Evolutionary conservation across 2,113 vertebrate genomes (phyloP).

Genomic region (Apistogramma diplotaenia): DNA sequence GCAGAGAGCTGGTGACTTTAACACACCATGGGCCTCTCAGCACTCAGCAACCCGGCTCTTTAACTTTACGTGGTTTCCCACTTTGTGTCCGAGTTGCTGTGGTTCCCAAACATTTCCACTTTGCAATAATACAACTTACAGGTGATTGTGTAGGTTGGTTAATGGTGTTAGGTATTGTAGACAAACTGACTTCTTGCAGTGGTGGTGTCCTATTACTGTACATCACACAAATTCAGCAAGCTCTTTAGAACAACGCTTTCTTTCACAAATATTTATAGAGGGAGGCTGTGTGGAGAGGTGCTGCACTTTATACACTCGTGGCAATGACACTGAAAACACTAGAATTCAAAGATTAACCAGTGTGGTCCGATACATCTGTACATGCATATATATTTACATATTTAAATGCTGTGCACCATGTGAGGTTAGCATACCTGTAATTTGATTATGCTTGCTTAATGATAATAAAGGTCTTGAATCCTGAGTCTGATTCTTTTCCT

Average conservation of each 20-base stretch:
- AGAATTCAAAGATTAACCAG: not conserved
- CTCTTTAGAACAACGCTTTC: no score
- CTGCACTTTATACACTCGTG: no score
- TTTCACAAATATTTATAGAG: no score
- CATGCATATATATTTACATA: not conserved
- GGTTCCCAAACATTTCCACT: not conserved
- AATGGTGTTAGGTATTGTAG: no score
- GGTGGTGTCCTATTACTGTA: no score
- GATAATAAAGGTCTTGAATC: not conserved
- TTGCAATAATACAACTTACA: no score
- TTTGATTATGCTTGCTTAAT: not conserved
- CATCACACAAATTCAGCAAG: no score
- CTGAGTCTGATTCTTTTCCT: accelerated
- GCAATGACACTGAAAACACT: no score
- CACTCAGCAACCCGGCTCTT: not conserved
- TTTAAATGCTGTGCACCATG: not conserved
- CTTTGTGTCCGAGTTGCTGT: not conserved
- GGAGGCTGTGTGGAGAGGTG: no score
- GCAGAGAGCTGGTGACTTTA: not conserved
- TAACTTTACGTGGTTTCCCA: not conserved
- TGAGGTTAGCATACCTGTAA: not conserved
- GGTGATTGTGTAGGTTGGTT: no score
- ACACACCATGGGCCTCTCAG: not conserved
- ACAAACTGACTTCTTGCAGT: no score
- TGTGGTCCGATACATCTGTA: not conserved